Conservation (phyloP, 2,888 invertebrate genomes). For the Polylopha cassiicola region DNA sequence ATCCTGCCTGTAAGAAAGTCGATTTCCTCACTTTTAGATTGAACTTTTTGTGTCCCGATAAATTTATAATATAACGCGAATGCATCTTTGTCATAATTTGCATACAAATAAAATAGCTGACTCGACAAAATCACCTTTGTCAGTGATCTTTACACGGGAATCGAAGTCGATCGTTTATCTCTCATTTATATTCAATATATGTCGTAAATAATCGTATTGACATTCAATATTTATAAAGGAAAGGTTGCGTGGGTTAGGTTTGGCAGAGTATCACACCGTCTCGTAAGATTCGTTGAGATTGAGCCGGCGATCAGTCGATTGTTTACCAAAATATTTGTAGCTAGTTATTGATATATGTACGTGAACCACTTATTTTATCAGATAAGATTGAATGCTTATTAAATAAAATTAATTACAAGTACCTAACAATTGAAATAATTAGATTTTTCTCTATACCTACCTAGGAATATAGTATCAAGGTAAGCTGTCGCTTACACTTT, state of each 20-base stretch:
- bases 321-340: no score
- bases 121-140: conserved; percentile 69
- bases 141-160: conserved; percentile 62
- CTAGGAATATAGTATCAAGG: no score
- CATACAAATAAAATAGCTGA: conserved; percentile 73
- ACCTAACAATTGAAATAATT: no score
- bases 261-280: conserved; percentile 24
- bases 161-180: conserved; percentile 66
- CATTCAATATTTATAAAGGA: conserved; percentile 72
- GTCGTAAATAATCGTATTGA: conserved; percentile 69
- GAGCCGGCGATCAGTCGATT: no score
- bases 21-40: conserved; percentile 27
- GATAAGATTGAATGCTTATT: no score
- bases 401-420: no score
- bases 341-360: no score
- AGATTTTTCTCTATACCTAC: no score
- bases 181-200: conserved; percentile 72
- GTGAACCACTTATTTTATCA: no score
- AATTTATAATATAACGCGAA: conserved; percentile 44
- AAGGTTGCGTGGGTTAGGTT: conserved; percentile 64
- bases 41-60: conserved; percentile 35
- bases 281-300: conserved; percentile 2
- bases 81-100: conserved; percentile 57
- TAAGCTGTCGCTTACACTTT: no score
- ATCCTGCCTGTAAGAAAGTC: conserved; percentile 3